These are phyloP conservation scores for Marmota flaviventris DNA, from an alignment of 2,113 vertebrate genomes.

Conservation along the genomic window DNA sequence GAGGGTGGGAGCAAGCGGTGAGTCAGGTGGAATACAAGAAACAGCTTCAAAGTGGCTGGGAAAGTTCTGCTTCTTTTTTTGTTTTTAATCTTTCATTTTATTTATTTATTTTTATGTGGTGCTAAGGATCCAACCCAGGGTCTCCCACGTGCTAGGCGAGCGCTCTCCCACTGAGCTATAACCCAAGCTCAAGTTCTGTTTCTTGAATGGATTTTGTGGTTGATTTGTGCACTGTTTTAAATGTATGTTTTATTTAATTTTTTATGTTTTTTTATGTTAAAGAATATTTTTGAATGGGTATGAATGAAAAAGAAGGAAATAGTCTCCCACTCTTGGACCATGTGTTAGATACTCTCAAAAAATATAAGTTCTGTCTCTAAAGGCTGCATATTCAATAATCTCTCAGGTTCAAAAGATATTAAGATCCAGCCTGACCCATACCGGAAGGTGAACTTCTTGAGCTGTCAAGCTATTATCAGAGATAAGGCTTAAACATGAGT, in stretches of 20 bases:
- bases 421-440: neutral
- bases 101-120: too few relatives aligned
- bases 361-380: neutral
- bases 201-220: neutral
- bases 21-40: neutral
- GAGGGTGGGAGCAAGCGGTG: neutral
- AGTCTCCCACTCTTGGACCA: neutral
- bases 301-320: neutral
- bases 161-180: too few relatives aligned
- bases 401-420: neutral
- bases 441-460: neutral
- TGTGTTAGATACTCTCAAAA: neutral
- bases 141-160: too few relatives aligned
- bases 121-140: too few relatives aligned
- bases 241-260: neutral
- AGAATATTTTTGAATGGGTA: neutral
- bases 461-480: neutral
- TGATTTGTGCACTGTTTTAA: neutral
- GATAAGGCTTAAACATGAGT: neutral
- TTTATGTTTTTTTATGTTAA: neutral
- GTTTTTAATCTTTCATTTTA: too few relatives aligned
- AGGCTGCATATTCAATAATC: neutral
- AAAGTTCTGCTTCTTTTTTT: neutral
- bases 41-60: neutral
- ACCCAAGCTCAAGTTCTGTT: neutral